Base-by-base conservation (phyloP, 2,797 vertebrate genomes). In the Leptodactylus fallax region DNA sequence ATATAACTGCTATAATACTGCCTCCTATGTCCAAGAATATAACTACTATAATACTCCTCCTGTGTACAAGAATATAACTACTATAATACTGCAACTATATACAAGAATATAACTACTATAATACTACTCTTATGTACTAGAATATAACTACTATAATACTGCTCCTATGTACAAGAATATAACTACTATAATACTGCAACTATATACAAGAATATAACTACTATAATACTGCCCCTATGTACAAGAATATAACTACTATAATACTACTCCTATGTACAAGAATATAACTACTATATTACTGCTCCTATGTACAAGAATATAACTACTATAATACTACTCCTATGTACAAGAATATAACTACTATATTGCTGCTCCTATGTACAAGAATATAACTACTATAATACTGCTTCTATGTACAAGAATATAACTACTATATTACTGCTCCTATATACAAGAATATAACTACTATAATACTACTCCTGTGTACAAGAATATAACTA, bases 1-100 rank as follows among this genome's bases (percentile, higher is more conserved):
- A 74, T 49, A 74, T 49, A 74, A 74, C 71, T 74, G 49, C 71
- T 74, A 74, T 74, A 74, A 74, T 74, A 74, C 71, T 74, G 45
- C 27, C 65, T n/a, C 45, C 71, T 49, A 74, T 74, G 19, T 74
- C 49, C 71, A 74, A 49, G 45, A 49, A 74, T 74, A 74, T 74
- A 72, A 74, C 71, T 74, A 74, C 71, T 51, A 74, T 49, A 74
- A 74, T 72, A 72, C 45, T 49, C 9, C 71, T 6, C 12, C 71
- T 74, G 49, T 74, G 16, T 74, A 49, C 45, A 74, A 36, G 36
- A 72, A 47, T 72, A 72, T 72, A 72, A 45, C 69, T 72, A 72
- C 69, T 72, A 72, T 72, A 72, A 67, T 67, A 67, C 61, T 65
- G n/a, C 61, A 0, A 10, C 25, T 27, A n/a, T 25, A 4, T 67